Conservation (phyloP, 2,888 invertebrate species). For the Sesia bembeciformis region DNA sequence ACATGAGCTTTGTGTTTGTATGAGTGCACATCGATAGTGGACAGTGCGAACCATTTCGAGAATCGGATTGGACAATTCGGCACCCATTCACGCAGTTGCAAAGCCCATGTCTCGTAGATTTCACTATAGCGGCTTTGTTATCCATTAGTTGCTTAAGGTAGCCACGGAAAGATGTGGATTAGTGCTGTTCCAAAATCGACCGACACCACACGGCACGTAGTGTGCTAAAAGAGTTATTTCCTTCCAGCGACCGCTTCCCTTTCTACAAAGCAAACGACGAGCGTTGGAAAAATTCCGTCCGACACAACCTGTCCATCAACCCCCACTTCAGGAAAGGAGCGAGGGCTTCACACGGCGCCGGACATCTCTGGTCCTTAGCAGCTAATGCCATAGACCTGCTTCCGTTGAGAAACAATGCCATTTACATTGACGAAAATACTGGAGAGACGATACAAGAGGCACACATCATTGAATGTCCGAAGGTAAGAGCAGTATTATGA, state of each 20-base stretch:
- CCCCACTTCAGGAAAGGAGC: conserved; percentile 92
- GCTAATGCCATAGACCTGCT: conserved; percentile 68
- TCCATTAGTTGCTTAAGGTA: no score
- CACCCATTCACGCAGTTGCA: no score
- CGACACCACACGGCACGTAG: no score
- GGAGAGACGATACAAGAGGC: conserved; percentile 22
- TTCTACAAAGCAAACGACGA: conserved; percentile 93
- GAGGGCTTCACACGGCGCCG: conserved; percentile 89
- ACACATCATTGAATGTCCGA: conserved; percentile 50
- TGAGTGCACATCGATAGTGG: no score
- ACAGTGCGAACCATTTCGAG: no score
- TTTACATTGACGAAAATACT: conserved; percentile 29
- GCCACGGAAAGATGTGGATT: no score
- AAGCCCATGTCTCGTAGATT: no score
- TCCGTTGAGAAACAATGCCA: conserved; percentile 35
- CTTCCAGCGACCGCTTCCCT: conserved; percentile 86
- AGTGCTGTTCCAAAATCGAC: no score
- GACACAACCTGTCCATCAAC: conserved; percentile 93
- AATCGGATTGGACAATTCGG: no score
- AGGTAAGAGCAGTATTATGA: conserved; percentile 22
- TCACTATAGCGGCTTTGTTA: no score
- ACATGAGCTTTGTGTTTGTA: no score
- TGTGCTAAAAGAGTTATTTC: no score
- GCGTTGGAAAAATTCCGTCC: conserved; percentile 93
- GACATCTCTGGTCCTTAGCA: conserved; percentile 92